These are phyloP conservation scores for Microtus richardsoni DNA, from an alignment of 2,113 vertebrate genomes.

Conservation along the genomic window DNA sequence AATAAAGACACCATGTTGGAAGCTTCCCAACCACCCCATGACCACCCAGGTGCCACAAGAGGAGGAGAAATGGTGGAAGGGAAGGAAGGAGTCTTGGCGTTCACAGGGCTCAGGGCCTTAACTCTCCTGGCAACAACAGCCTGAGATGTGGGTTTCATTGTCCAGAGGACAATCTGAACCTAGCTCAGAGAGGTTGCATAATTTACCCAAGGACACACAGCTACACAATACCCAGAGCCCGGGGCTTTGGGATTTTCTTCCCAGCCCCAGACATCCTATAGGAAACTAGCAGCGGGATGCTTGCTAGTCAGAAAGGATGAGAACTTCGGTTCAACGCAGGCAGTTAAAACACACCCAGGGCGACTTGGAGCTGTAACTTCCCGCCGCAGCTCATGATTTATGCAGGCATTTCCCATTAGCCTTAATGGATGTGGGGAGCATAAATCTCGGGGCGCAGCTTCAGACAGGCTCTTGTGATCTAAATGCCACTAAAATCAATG, in stretches of 20 bases:
- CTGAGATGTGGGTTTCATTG: neutral
- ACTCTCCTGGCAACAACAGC: neutral
- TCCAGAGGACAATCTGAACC: neutral
- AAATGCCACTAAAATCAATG: constrained; percentile 76
- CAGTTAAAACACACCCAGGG: neutral
- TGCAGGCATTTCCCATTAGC: constrained; percentile 75
- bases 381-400: constrained; percentile 24
- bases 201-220: neutral
- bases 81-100: neutral
- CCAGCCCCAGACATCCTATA: neutral
- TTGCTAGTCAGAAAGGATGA: neutral
- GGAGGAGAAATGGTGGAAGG: neutral
- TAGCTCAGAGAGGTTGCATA: constrained; percentile 34
- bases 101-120: neutral
- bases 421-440: constrained; percentile 70
- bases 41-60: neutral
- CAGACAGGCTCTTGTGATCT: constrained; percentile 74
- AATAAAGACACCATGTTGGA: too few species aligned
- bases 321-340: neutral
- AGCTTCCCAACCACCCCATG: neutral
- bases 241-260: neutral
- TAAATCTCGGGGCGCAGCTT: constrained; percentile 78
- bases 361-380: constrained; percentile 14
- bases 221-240: neutral
- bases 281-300: neutral